Evolutionary conservation across 2,797 vertebrate genomes (phyloP), one percentile per base, ranked within the genome.

Genomic region (Spheniscus humboldti): DNA sequence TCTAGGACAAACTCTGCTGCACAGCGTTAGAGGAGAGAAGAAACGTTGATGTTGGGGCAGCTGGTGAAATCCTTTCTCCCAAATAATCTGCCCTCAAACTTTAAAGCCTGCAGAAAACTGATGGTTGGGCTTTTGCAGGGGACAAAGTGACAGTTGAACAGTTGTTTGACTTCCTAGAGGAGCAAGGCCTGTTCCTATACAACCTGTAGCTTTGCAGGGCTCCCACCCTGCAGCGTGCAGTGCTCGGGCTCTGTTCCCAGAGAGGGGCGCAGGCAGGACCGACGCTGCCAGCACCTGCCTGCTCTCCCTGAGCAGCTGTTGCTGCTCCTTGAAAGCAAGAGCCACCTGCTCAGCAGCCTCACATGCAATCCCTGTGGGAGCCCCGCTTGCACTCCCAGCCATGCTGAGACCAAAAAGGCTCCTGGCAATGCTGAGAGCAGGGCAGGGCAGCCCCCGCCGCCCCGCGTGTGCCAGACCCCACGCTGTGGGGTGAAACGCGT

Each of bases 401-500:
- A 10, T 20, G 59, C 62, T 8, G 39, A 66, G 23, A 62, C 52
- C 33, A 10, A 19, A 71, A 80, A 60, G 12, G 20, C 41, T 37
- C 30, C 28, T 20, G 43, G n/a, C 27, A 25, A 33, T 23, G 69
- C 66, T 0, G 4, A 37, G 84, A 30, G 43, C 0, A 0, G 22
- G 39, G 31, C 53, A 48, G 53, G 69, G 25, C 55, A 55, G 68
- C 30, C 69, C 56, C 63, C 2, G 17, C 23, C 13, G 2, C 41
- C 30, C 18, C 15, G 7, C 2, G 1, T 33, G 45, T 28, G 63
- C 37, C n/a, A 47, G 33, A 13, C 31, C 47, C 69, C 15, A 0
- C 0, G 3, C 13, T 2, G 1, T 1, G 12, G 59, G 59, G 22
- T 0, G 13, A 33, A 41, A 28, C 15, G 11, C 7, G 3, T 15